A percentile compares a stretch with the other conserved stretches of the same genome.
Conservation (phyloP, 2,113 vertebrate species). For the Xiphophorus maculatus region DNA sequence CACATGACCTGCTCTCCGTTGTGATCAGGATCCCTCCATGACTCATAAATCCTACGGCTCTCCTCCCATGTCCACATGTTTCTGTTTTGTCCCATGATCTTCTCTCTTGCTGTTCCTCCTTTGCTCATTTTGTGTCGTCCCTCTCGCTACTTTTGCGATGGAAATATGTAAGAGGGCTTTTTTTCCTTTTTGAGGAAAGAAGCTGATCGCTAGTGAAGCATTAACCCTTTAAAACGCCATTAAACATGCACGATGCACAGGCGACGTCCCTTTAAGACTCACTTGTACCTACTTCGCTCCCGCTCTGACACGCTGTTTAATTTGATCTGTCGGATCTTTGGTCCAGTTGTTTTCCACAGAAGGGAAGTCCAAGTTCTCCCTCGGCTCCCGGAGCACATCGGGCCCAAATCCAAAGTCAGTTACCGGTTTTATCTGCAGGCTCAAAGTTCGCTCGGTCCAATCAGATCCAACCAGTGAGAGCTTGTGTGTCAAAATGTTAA, state of each 20-base stretch:
- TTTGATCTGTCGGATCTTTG: conserved; percentile 2
- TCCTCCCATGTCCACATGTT: conserved; percentile 26
- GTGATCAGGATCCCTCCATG: conserved; percentile 18
- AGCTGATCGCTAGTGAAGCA: conserved; percentile 65
- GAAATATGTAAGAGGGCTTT: conserved; percentile 16
- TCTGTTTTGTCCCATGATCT: conserved; percentile 14
- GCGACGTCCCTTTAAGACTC: conserved; percentile 80
- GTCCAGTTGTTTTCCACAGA: not conserved
- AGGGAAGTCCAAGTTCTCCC: not conserved
- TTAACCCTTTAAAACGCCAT: conserved; percentile 77
- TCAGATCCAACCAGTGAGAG: conserved; percentile 40
- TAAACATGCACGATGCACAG: conserved; percentile 74
- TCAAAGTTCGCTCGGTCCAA: conserved; percentile 23
- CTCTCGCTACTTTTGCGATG: not conserved
- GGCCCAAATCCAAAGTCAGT: conserved; percentile 11
- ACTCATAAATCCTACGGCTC: not conserved
- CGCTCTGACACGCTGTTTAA: conserved; percentile 37
- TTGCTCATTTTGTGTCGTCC: conserved; percentile 9
- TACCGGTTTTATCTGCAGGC: conserved; percentile 27
- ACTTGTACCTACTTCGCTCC: conserved; percentile 53
- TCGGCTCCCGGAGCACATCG: not conserved
- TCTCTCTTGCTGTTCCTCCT: conserved; percentile 47
- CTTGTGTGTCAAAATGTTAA: conserved; percentile 15
- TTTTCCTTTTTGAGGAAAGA: conserved; percentile 32
- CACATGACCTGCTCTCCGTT: conserved; percentile 38